Base-by-base conservation (phyloP, 35 echinoderm and acorn worm species). In the Lytechinus variegatus region DNA sequence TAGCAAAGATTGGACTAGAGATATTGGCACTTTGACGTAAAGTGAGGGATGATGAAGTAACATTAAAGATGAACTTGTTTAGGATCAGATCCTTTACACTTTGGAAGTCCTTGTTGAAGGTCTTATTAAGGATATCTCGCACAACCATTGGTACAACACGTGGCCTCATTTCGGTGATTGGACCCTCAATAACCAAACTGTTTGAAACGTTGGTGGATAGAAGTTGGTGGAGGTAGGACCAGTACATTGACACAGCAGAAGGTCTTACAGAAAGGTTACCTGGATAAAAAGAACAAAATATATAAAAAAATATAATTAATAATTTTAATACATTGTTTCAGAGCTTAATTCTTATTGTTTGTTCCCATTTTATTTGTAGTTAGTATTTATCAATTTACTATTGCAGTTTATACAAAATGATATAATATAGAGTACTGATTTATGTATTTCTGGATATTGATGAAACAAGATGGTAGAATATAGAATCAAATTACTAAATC, bases 41-140 rank as follows among this genome's bases (percentile, higher is more conserved):
- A 28, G 86, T 95, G 57, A 97, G 92, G 52, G 97, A 95, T 3
- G 98, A 99, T 54, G 95, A 92, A 54, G 94, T 94, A 94, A 97
- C 54, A 9, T 96, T 97, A 52, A 96, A 87, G 8, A 97, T 94
- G 16, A 97, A 86, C 28, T 97, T 95, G 91, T 93, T 93, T 1
- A 53, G 21, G 28, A 95, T 6, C 54, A 95, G 66, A 52, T 96
- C 94, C 86, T 93, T 87, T 28, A 99, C 52, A 16, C 86, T 95
- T 33, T 12, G 28, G 57, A 97, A 61, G 21, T 99, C 95, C 44
- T 13, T 71, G 27, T 55, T 52, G 60, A 66, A 21, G 87, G 96
- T 95, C 95, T 97, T 99, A 53, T 96, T 96, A 27, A 95, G 52
- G 89, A 97, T 60, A 61, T 96, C 97, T 8, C 54, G 60, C 55